Evolutionary conservation across 2,113 vertebrate genomes (phyloP).

Genomic region (Epinephelus lanceolatus): DNA sequence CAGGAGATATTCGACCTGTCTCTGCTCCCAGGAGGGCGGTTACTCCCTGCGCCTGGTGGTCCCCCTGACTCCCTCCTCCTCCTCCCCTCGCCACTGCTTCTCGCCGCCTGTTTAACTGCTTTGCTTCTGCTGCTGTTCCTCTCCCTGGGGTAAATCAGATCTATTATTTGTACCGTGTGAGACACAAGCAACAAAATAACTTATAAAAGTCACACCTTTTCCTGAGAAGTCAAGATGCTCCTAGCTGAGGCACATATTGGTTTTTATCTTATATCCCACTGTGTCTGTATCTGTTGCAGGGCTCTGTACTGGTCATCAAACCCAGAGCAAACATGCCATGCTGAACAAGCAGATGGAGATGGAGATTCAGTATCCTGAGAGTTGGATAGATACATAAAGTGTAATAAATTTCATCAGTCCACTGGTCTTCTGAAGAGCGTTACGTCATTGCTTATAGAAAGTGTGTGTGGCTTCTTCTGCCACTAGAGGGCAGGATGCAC

Average conservation of each 20-base stretch:
- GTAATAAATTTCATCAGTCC: conserved; percentile 30
- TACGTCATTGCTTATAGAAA: conserved; percentile 28
- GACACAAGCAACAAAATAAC: conserved; percentile 10
- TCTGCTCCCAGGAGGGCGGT: conserved; percentile 76
- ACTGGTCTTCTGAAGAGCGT: not conserved
- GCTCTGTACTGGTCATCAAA: conserved; percentile 54
- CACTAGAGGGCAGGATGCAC: conserved; percentile 70
- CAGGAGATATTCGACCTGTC: conserved; percentile 82
- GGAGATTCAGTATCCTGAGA: conserved; percentile 22
- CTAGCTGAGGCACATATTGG: not conserved
- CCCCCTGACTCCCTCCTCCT: conserved; percentile 17
- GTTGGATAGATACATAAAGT: conserved; percentile 12
- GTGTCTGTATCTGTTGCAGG: conserved; percentile 60
- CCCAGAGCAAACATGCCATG: conserved; percentile 4
- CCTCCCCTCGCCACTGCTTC: conserved; percentile 50
- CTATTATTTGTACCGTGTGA: conserved; percentile 32
- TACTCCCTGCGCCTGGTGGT: conserved; percentile 39
- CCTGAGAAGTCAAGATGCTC: not conserved
- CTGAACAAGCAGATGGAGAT: conserved; percentile 13
- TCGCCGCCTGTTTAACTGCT: conserved; percentile 72
- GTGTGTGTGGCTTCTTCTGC: conserved; percentile 34
- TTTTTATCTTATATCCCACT: not conserved
- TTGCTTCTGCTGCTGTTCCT: conserved; percentile 77
- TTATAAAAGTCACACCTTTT: not conserved
- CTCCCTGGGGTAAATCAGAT: conserved; percentile 76